phyloP scores from a whole-genome alignment of 2,888 invertebrate genomes.

The Melangyna quadrimaculata region DNA sequence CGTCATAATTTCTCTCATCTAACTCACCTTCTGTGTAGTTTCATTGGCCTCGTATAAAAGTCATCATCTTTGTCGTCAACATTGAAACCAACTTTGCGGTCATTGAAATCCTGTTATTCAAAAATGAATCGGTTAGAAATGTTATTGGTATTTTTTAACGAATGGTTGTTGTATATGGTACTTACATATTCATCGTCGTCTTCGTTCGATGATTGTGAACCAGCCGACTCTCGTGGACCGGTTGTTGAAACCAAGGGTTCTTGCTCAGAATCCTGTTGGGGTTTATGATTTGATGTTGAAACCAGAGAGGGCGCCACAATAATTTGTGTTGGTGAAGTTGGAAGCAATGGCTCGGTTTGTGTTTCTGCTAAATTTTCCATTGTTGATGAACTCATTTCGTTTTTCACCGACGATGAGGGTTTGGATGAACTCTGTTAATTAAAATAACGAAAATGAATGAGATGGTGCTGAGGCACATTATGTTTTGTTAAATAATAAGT shows the following conservation, averaged over 20 bases:
- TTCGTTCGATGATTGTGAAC: conserved; percentile 80
- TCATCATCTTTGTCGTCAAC: conserved; percentile 80
- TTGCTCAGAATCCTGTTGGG: conserved; percentile 65
- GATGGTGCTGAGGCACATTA: neutral
- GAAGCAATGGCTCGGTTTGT: conserved; percentile 73
- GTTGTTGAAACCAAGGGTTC: conserved; percentile 64
- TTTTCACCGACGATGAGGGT: conserved; percentile 74
- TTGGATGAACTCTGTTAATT: conserved; percentile 74
- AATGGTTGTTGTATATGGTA: conserved; percentile 60
- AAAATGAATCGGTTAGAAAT: conserved; percentile 38
- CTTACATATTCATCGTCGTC: conserved; percentile 86
- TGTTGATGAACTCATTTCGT: conserved; percentile 75
- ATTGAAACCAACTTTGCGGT: conserved; percentile 85
- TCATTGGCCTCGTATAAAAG: conserved; percentile 80
- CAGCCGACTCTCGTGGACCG: conserved; percentile 67
- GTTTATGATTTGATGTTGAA: conserved; percentile 45
- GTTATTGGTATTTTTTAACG: neutral
- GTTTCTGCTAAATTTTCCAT: conserved; percentile 76
- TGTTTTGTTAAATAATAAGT: neutral
- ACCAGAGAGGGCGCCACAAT: conserved; percentile 56
- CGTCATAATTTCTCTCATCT: neutral
- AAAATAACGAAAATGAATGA: conserved; percentile 30
- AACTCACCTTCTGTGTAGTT: conserved; percentile 80
- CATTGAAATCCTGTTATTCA: conserved; percentile 81
- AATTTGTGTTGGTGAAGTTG: conserved; percentile 72